Percentiles rank a stretch among this genome's conserved stretches.
These are phyloP conservation scores for Amphipyra tragopoginis DNA, from an alignment of 2,888 invertebrate genomes.

Conservation along the genomic window DNA sequence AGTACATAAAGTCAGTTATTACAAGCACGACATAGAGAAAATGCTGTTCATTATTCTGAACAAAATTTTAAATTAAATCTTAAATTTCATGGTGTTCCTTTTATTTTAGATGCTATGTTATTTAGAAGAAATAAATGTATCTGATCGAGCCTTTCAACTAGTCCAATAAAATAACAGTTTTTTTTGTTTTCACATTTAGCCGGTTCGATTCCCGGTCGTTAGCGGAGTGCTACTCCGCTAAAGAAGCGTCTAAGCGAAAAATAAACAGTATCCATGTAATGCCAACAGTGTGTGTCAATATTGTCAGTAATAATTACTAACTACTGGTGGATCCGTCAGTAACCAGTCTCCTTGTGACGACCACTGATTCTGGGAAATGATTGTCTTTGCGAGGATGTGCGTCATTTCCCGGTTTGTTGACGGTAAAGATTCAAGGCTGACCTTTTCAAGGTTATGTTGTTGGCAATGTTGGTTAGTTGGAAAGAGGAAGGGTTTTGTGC, in stretches of 20 bases:
- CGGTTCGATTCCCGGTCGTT: no score
- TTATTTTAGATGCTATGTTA: no score
- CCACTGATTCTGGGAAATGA: conserved; percentile 4
- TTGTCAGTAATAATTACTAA: conserved; percentile 16
- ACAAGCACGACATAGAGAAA: no score
- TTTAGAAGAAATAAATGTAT: no score
- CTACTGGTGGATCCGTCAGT: background rate
- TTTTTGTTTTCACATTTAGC: no score
- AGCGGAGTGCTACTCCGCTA: background rate
- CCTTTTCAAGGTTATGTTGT: background rate
- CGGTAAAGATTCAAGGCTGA: conserved; percentile 6
- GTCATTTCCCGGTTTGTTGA: conserved; percentile 13
- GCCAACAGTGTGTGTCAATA: conserved; percentile 26
- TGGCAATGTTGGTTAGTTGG: conserved; percentile 5
- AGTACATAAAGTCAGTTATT: no score
- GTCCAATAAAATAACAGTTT: no score
- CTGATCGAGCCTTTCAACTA: no score
- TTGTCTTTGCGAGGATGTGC: background rate
- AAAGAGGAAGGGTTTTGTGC: no score
- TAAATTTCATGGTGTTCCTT: no score
- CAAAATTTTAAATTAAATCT: no score
- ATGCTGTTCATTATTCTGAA: no score
- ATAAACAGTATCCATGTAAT: conserved; percentile 17
- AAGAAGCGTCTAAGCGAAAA: conserved; percentile 9
- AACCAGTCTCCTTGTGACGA: conserved; percentile 4